A percentile compares a stretch with the other conserved stretches of the same genome.
phyloP scores from a whole-genome alignment of 1,140 invertebrate genomes.

The Drosophila burlai region DNA sequence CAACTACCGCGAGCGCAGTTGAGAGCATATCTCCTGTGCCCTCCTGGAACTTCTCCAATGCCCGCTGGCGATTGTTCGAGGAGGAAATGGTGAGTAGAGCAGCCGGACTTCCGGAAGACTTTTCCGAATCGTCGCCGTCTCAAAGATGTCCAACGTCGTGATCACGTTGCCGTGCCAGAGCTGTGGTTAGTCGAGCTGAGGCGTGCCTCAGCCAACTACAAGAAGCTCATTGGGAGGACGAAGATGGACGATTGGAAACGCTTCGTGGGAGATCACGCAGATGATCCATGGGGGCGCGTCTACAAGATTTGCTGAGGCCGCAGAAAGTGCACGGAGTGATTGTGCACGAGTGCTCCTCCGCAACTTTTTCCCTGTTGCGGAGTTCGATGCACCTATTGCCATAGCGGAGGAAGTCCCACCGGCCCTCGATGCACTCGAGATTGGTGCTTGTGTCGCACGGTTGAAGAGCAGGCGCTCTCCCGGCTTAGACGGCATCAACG shows the following conservation, averaged over 20 bases:
- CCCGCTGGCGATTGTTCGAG: not conserved
- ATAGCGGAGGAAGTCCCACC: slow-evolving; percentile 10
- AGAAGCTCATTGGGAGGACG: slow-evolving; percentile 23
- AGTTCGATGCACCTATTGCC: slow-evolving; percentile 14
- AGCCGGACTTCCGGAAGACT: not conserved
- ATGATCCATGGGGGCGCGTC: slow-evolving; percentile 13
- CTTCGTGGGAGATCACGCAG: slow-evolving; percentile 26
- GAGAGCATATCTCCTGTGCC: too few species aligned
- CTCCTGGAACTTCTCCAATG: too few species aligned
- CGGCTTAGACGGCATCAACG: slow-evolving; percentile 32
- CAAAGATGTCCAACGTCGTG: too few species aligned
- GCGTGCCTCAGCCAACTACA: slow-evolving; percentile 10
- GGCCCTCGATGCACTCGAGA: slow-evolving; percentile 1
- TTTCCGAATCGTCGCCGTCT: not conserved
- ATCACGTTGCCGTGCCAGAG: too few species aligned
- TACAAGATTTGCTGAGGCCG: slow-evolving; percentile 23
- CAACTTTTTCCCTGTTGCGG: slow-evolving; percentile 5
- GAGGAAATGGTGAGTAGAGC: not conserved
- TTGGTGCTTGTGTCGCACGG: slow-evolving; percentile 19
- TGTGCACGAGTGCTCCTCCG: not conserved
- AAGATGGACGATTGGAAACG: slow-evolving; percentile 15
- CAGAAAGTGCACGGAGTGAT: slow-evolving; percentile 3
- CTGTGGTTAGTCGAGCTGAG: too few species aligned
- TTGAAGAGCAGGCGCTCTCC: slow-evolving; percentile 12
- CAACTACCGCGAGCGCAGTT: too few species aligned